Conservation (phyloP, 2,797 vertebrate species). For the Peromyscus attwateri region DNA sequence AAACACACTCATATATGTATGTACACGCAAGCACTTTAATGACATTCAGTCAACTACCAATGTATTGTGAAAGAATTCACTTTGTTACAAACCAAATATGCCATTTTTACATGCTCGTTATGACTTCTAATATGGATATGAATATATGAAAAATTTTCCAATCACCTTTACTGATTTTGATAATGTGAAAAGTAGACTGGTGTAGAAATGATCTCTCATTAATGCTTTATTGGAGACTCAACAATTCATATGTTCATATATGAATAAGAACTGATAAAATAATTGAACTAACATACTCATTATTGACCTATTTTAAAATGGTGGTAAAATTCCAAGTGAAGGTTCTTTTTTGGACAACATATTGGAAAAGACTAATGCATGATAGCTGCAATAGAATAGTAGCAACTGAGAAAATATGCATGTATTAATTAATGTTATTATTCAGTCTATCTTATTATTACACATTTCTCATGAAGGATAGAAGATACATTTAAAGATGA, state of each 20-base stretch:
- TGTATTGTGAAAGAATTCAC: conserved; percentile 66
- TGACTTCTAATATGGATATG: conserved; percentile 63
- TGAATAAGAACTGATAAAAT: conserved; percentile 76
- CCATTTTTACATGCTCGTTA: conserved; percentile 66
- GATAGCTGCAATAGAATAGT: conserved; percentile 46
- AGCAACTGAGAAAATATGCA: conserved; percentile 70
- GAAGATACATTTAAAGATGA: conserved; percentile 47
- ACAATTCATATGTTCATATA: conserved; percentile 61
- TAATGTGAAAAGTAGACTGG: conserved; percentile 56
- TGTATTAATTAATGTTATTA: conserved; percentile 43
- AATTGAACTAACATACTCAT: conserved; percentile 67
- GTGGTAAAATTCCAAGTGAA: conserved; percentile 65
- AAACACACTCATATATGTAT: conserved; percentile 8
- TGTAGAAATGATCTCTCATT: conserved; percentile 67
- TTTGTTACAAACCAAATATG: conserved; percentile 57
- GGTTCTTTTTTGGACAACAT: conserved; percentile 43
- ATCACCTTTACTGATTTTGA: conserved; percentile 38
- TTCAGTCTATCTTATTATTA: conserved; percentile 13
- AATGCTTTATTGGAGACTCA: conserved; percentile 56
- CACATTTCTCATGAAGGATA: conserved; percentile 37
- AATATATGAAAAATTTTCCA: conserved; percentile 50
- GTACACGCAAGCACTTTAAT: not conserved
- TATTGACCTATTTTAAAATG: conserved; percentile 71
- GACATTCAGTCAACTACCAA: conserved; percentile 12
- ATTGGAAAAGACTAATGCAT: conserved; percentile 58